Evolutionary conservation across 2,113 vertebrate species (phyloP).

Genomic region (Hylia prasina): DNA sequence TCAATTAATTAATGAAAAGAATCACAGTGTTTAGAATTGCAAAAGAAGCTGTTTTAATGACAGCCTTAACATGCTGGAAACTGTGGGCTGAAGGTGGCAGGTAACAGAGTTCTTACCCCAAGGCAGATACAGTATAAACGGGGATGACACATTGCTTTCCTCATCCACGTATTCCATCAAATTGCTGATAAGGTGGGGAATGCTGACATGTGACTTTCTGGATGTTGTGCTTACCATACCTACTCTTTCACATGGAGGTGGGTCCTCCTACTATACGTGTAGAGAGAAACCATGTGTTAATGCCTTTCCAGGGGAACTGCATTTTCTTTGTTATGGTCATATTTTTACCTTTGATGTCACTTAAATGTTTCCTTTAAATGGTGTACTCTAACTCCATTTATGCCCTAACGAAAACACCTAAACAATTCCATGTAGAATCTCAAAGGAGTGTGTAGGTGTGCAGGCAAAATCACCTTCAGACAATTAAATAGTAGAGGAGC

Average conservation of each 20-base stretch:
- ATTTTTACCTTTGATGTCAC: background rate
- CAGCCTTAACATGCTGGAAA: fast-evolving
- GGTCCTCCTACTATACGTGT: background rate
- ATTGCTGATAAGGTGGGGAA: background rate
- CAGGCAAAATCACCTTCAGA: background rate
- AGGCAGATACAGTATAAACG: background rate
- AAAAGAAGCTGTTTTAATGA: background rate
- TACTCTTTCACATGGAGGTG: too few relatives aligned
- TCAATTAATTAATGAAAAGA: background rate
- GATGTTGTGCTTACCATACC: background rate
- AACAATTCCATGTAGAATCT: background rate
- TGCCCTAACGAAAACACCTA: background rate
- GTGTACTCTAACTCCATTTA: background rate
- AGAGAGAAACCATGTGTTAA: background rate
- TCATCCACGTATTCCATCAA: background rate
- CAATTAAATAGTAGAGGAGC: background rate
- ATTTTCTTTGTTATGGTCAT: background rate
- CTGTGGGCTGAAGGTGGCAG: background rate
- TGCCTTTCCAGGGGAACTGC: background rate
- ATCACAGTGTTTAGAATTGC: background rate
- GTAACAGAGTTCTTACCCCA: background rate
- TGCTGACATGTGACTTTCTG: background rate
- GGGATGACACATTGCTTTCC: background rate
- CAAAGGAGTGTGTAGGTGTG: background rate
- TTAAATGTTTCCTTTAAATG: background rate